phyloP scores from a whole-genome alignment of 2,113 vertebrate species.

The Ascaphus truei region DNA sequence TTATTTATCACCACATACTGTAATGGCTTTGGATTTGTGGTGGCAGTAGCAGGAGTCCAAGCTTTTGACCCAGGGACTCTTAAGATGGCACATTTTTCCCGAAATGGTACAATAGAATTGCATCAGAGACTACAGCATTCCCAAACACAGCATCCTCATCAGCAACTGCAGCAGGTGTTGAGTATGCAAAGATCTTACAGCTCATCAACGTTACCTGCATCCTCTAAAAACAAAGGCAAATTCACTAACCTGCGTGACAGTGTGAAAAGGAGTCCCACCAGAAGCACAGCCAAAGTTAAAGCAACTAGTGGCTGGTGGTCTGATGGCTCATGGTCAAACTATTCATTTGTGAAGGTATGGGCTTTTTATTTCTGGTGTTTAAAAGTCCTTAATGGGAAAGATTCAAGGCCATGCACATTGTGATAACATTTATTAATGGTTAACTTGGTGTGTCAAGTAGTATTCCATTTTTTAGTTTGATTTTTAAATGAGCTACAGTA shows the following conservation, averaged over 20 bases:
- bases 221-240: constrained; percentile 63
- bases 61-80: constrained; percentile 32
- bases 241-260: constrained; percentile 80
- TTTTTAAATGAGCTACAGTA: too few relatives aligned
- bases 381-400: too few relatives aligned
- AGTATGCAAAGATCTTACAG: constrained; percentile 36
- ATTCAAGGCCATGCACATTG: too few relatives aligned
- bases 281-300: constrained; percentile 72
- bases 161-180: background rate
- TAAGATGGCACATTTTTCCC: constrained; percentile 41
- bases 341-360: constrained; percentile 66
- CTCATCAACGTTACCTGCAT: constrained; percentile 53
- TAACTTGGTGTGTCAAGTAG: too few relatives aligned
- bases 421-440: too few relatives aligned
- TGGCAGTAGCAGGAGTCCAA: constrained; percentile 20
- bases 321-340: constrained; percentile 56
- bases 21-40: background rate
- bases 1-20: constrained; percentile 14
- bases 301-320: constrained; percentile 57
- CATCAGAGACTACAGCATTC: constrained; percentile 27
- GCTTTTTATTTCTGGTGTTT: too few relatives aligned
- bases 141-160: constrained; percentile 41
- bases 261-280: constrained; percentile 80
- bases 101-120: constrained; percentile 33
- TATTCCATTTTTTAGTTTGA: too few relatives aligned